Evolutionary conservation across 2,888 invertebrate genomes (phyloP), one percentile per base, ranked within the genome.

Genomic region (Lasioglossum pauxillum): DNA sequence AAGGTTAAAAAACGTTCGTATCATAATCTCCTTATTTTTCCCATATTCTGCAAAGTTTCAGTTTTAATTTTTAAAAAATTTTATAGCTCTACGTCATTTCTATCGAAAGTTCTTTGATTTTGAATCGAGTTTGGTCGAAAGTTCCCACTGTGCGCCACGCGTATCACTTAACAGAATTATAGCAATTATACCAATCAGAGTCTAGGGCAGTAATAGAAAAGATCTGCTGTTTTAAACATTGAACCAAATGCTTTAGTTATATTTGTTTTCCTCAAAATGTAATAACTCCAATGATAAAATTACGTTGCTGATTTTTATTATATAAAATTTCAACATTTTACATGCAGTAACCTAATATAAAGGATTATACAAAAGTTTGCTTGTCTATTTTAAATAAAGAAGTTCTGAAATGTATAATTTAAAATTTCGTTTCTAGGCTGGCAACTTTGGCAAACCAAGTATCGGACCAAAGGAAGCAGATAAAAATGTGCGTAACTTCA

Each of bases 381-480:
- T 19, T 64, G 8, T 19, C 16, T 31, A 19, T 64, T 64, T 64
- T 27, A 16, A 57, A 4, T n/a, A 57, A 12, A 57, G 12, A 57
- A 57, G 12, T 57, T 57, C 57, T n/a, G 1, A 57, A n/a, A 31
- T 64, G 10, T 31, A 16, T 16, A 64, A 64, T 64, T 23, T 31
- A 23, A n/a, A 71, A 71, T 44, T 38, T 60, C 0, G 1, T 71
- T 83, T 80, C 27, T 60, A 91, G 98, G 98, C 98, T 88, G 97
- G 97, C 78, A 97, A 97, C 94, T 98, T 96, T 94, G 98, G 98
- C 38, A 98, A 98, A 95, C 98, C 99, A 23, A 97, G 97, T 82
- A 98, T 99, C 95, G 99, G 99, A 87, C 99, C 99, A 57, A 99
- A 99, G 96, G 99, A 99, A 95, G 97, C 99, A 12, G 98, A 99